Conservation (phyloP, 2,113 vertebrate genomes). For the Pygoscelis adeliae region DNA sequence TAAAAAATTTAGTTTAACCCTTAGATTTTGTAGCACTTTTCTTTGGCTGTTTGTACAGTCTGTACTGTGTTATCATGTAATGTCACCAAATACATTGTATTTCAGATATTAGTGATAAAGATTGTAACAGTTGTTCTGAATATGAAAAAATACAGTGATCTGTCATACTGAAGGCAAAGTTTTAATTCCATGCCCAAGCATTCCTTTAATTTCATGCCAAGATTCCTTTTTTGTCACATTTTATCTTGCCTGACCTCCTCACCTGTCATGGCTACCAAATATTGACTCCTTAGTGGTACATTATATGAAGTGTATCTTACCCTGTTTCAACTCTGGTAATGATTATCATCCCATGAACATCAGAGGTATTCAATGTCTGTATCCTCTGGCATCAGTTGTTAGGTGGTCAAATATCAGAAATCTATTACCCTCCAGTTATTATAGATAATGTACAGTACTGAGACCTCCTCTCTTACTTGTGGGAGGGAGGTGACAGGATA, state of each 20-base stretch:
- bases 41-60: background rate
- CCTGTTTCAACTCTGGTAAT: background rate
- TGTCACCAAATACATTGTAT: background rate
- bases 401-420: background rate
- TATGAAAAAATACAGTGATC: background rate
- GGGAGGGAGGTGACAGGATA: background rate
- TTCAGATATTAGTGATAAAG: background rate
- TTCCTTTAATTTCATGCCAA: background rate
- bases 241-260: background rate
- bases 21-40: background rate
- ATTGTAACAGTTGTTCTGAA: background rate
- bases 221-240: background rate
- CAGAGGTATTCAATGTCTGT: background rate
- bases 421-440: background rate
- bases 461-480: background rate
- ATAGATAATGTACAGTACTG: background rate
- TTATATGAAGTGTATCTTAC: background rate
- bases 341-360: background rate
- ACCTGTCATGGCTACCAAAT: background rate
- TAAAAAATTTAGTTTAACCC: background rate
- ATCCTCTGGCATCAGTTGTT: background rate
- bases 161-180: background rate
- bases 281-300: background rate
- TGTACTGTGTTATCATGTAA: background rate
- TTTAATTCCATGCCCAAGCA: background rate